A percentile compares a stretch with the other conserved stretches of the same genome.
These are phyloP conservation scores for Tipula vernalis DNA, from an alignment of 2,888 invertebrate genomes.

Conservation along the genomic window DNA sequence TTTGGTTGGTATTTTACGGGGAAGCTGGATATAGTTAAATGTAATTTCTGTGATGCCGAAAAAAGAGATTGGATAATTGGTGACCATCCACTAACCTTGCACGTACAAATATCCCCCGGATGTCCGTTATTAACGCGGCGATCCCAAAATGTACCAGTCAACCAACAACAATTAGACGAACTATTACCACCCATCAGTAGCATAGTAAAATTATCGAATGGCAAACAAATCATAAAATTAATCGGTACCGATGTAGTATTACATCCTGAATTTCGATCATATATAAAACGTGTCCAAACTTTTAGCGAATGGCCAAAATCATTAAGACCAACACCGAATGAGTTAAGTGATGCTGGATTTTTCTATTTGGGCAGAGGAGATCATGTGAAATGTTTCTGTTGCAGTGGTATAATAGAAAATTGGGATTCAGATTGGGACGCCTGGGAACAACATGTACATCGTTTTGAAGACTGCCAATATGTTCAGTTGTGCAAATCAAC, in stretches of 20 bases:
- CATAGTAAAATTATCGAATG: background rate
- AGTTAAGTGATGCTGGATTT: conserved; percentile 81
- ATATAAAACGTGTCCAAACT: conserved; percentile 54
- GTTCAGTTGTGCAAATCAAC: conserved; percentile 67
- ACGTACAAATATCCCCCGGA: conserved; percentile 64
- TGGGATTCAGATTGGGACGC: conserved; percentile 86
- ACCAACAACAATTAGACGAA: conserved; percentile 25
- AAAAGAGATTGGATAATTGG: conserved; percentile 69
- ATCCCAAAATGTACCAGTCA: conserved; percentile 49
- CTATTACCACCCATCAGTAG: conserved; percentile 23
- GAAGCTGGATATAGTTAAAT: conserved; percentile 62
- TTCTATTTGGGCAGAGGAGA: conserved; percentile 82
- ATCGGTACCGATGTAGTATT: background rate
- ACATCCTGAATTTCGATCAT: conserved; percentile 29
- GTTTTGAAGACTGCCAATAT: conserved; percentile 82
- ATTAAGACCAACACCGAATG: conserved; percentile 65
- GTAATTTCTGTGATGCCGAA: conserved; percentile 68
- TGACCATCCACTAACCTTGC: conserved; percentile 70
- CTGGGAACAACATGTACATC: conserved; percentile 89
- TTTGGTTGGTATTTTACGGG: conserved; percentile 79
- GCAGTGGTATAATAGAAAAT: conserved; percentile 85
- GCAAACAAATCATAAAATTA: background rate
- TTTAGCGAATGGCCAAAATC: conserved; percentile 72
- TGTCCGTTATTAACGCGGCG: conserved; percentile 61
- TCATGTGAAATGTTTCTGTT: conserved; percentile 85